phyloP scores from a whole-genome alignment of 2,113 vertebrate species.

The Oncorhynchus nerka region DNA sequence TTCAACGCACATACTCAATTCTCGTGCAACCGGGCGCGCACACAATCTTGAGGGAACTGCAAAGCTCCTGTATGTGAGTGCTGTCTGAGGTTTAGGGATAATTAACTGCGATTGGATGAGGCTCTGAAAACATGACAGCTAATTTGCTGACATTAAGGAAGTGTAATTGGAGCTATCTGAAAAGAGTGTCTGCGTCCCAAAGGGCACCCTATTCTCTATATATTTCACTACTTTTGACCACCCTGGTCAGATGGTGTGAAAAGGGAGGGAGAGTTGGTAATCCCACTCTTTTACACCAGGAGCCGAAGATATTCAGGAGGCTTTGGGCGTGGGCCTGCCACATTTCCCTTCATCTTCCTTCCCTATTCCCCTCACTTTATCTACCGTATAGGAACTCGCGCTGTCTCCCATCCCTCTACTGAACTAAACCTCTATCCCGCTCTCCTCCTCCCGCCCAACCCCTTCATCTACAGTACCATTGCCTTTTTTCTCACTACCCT shows the following conservation, averaged over 20 bases:
- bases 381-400: background rate
- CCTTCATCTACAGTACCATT: background rate
- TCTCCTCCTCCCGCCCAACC: background rate
- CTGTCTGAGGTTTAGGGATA: background rate
- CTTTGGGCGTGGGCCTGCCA: background rate
- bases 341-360: background rate
- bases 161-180: no score
- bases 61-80: background rate
- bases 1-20: background rate
- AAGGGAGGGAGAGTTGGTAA: background rate
- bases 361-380: background rate
- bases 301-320: background rate
- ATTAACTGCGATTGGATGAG: background rate
- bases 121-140: background rate
- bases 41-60: background rate
- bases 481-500: background rate
- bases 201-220: no score
- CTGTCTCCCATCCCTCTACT: background rate
- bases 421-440: background rate
- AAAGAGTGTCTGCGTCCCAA: background rate
- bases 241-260: background rate
- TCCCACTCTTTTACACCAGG: background rate
- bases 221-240: no score
- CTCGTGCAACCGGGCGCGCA: no score
- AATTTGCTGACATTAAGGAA: background rate